These are phyloP conservation scores for Sphyrna mokarran DNA, from an alignment of 2,113 vertebrate species.

Conservation along the genomic window DNA sequence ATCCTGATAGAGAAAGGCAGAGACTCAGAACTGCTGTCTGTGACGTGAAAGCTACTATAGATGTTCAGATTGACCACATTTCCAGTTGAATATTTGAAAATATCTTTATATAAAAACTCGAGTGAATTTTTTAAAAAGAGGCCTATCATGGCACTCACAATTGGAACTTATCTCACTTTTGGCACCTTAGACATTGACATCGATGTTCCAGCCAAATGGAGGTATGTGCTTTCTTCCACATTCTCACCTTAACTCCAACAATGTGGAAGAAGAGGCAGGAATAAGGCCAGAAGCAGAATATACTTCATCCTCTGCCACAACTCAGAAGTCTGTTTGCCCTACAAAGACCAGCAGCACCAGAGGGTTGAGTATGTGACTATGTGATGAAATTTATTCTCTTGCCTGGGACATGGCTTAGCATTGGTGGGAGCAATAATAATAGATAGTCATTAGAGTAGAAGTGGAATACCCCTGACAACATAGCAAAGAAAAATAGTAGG, in stretches of 20 bases:
- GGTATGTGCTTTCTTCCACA: neutral
- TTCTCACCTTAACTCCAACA: neutral
- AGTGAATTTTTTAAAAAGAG: neutral
- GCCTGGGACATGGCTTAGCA: neutral
- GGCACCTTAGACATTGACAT: neutral
- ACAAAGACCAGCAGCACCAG: neutral
- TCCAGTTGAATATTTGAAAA: too few species aligned
- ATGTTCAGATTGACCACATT: too few species aligned
- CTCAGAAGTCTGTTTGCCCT: too few species aligned
- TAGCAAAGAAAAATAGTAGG: too few species aligned
- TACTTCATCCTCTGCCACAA: neutral
- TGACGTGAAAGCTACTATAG: too few species aligned
- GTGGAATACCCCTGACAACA: too few species aligned
- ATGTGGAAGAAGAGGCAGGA: neutral
- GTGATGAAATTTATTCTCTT: neutral
- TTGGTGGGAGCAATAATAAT: neutral
- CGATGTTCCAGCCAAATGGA: neutral
- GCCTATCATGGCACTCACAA: neutral
- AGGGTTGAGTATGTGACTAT: neutral
- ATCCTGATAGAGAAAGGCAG: too few species aligned
- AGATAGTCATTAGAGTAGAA: too few species aligned
- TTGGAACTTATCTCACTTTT: too few species aligned
- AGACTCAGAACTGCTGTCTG: too few species aligned
- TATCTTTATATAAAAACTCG: neutral
- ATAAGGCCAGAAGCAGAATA: neutral